Evolutionary conservation across 2,888 invertebrate genomes (phyloP).

Genomic region (Cerceris rybyensis): DNA sequence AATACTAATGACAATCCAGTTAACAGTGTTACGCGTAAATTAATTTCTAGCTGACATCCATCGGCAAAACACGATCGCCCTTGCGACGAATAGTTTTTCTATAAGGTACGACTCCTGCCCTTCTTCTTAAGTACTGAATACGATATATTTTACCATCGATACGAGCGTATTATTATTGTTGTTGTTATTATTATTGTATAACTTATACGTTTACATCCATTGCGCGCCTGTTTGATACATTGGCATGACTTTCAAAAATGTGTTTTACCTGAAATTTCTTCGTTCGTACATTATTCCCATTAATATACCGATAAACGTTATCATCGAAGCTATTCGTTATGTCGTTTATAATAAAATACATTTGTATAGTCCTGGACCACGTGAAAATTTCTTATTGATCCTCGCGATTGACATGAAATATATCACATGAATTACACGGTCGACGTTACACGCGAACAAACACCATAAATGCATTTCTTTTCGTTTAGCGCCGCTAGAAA

Average conservation of each 20-base stretch:
- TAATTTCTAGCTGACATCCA: slow-evolving; percentile 21
- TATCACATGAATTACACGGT: slow-evolving; percentile 54
- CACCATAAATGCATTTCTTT: background rate
- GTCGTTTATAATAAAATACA: slow-evolving; percentile 65
- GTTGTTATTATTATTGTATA: slow-evolving; percentile 18
- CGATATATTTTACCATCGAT: slow-evolving; percentile 58
- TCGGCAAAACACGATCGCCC: slow-evolving; percentile 18
- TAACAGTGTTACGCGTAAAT: slow-evolving; percentile 40
- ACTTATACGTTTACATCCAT: slow-evolving; percentile 44
- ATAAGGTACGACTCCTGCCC: slow-evolving; percentile 41
- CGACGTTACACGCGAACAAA: slow-evolving; percentile 12
- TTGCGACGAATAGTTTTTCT: slow-evolving; percentile 27
- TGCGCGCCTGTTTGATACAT: slow-evolving; percentile 13
- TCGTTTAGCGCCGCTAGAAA: slow-evolving; percentile 1
- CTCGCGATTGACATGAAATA: slow-evolving; percentile 46
- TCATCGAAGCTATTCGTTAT: slow-evolving; percentile 51
- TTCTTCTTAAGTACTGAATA: slow-evolving; percentile 70
- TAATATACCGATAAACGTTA: slow-evolving; percentile 22
- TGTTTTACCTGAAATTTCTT: background rate
- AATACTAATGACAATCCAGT: slow-evolving; percentile 36
- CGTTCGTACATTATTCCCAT: background rate
- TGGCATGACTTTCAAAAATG: too few species aligned
- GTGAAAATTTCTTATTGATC: slow-evolving; percentile 56
- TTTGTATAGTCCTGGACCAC: slow-evolving; percentile 60
- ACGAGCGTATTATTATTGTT: slow-evolving; percentile 51